Evolutionary conservation across 2,113 vertebrate species (phyloP).

Genomic region (Rhea americana): DNA sequence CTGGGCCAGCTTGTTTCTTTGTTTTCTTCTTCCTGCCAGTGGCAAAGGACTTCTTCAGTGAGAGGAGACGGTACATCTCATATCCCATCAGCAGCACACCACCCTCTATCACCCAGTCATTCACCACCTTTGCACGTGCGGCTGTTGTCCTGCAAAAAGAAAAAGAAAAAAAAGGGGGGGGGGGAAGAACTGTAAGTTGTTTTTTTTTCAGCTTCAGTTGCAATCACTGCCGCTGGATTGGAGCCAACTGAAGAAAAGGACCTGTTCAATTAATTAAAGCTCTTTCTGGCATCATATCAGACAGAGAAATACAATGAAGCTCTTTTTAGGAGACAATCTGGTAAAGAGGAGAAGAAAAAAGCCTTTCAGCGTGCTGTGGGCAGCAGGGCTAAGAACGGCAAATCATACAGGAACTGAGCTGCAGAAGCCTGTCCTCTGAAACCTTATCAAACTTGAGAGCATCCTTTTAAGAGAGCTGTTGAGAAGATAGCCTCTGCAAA

Average conservation of each 20-base stretch:
- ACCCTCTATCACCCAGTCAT: conserved; percentile 92
- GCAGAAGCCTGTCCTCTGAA: background rate
- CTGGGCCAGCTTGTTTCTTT: conserved; percentile 93
- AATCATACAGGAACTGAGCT: background rate
- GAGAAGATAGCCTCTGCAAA: background rate
- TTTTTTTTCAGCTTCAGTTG: background rate
- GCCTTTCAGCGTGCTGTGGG: background rate
- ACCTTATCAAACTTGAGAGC: background rate
- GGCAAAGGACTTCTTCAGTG: conserved; percentile 96
- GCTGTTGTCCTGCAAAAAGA: conserved; percentile 84
- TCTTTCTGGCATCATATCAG: background rate
- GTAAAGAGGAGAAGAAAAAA: background rate
- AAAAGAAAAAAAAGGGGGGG: background rate
- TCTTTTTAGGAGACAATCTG: background rate
- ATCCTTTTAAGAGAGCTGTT: background rate
- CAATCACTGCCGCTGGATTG: background rate
- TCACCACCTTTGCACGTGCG: conserved; percentile 94
- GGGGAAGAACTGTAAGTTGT: background rate
- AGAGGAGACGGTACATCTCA: conserved; percentile 97
- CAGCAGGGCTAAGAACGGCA: background rate
- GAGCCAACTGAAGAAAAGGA: background rate
- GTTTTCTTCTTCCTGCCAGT: conserved; percentile 95
- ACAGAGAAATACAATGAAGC: background rate
- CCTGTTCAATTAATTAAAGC: background rate
- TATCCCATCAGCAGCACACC: conserved; percentile 98